Conservation (phyloP, 2,797 vertebrate genomes). For the Molothrus aeneus region DNA sequence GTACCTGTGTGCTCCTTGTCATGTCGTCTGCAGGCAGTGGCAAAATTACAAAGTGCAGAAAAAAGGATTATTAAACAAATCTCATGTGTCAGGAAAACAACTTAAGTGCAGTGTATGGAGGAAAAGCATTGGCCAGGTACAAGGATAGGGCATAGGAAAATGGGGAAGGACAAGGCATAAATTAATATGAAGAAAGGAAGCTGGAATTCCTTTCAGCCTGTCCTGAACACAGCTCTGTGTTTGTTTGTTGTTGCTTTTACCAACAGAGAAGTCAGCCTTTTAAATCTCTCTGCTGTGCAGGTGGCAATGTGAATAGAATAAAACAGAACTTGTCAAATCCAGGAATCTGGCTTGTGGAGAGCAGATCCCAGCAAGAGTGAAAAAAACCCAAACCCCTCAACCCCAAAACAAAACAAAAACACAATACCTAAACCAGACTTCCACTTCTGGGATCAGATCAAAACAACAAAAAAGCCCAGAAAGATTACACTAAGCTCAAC, state of each 20-base stretch:
- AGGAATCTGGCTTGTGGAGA: constrained; percentile 54
- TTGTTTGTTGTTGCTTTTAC: constrained; percentile 47
- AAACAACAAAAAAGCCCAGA: constrained; percentile 63
- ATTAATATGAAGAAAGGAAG: neutral
- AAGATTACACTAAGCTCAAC: constrained; percentile 68
- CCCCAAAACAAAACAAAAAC: constrained; percentile 67
- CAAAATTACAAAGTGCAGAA: neutral
- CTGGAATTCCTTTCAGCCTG: neutral
- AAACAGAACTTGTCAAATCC: constrained; percentile 69
- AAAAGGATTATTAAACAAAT: neutral
- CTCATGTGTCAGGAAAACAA: neutral
- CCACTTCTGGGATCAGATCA: constrained; percentile 69
- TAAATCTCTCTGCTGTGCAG: constrained; percentile 41
- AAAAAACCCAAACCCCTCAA: neutral
- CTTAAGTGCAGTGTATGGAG: neutral
- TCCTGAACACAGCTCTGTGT: neutral
- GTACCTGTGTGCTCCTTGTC: neutral
- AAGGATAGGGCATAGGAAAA: neutral
- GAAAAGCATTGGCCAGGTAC: neutral
- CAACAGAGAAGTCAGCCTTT: constrained; percentile 17
- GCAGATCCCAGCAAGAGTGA: constrained; percentile 49
- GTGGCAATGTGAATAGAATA: constrained; percentile 70
- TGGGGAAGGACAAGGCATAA: neutral
- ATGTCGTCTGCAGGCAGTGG: neutral
- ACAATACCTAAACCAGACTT: constrained; percentile 69